Base-by-base conservation (phyloP, 1,140 invertebrate species). In the Leguminivora glycinivorella region DNA sequence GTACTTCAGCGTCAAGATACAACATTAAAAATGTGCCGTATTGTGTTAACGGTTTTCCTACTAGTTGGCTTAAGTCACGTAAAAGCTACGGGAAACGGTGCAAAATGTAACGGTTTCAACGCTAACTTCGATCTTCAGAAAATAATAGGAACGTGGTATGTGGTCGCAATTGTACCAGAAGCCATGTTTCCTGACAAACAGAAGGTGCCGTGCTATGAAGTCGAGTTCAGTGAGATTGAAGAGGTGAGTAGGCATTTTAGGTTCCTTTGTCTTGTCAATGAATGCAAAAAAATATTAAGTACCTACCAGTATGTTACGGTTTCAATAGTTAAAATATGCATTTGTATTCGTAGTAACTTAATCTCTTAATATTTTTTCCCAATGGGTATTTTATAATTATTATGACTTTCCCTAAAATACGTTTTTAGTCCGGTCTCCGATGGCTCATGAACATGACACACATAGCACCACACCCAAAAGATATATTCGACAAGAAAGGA, bases 211-310 rank as follows among this genome's bases (percentile, higher is more conserved):
- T 90, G 86, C 73, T 88, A 84, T 67, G 78, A 76, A 43, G 83
- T 89, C 67, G 86, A 88, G 2, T 81, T 90, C 25, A 90, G 85
- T 70, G 88, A 90, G 74, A 87, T 81, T 43, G 88, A 90, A 74
- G 83, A 82, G 85, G 88, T 90, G 78, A 76, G 77, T 56, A 31
- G 12, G 22, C 31, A 58, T 14, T 38, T 14, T 38, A n/a, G n/a
- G n/a, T n/a, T n/a, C n/a, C n/a, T n/a, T n/a, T n/a, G n/a, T n/a
- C n/a, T n/a, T n/a, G n/a, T n/a, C n/a, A n/a, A n/a, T n/a, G n/a
- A n/a, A n/a, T n/a, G n/a, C n/a, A n/a, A n/a, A n/a, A n/a, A n/a
- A n/a, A n/a, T n/a, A n/a, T n/a, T n/a, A n/a, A n/a, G n/a, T n/a
- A n/a, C n/a, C n/a, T n/a, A n/a, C n/a, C n/a, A n/a, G n/a, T n/a